A percentile compares a stretch with the other conserved stretches of the same genome.
phyloP scores from a whole-genome alignment of 2,113 vertebrate genomes.

The Cricetomys ansorgei region DNA sequence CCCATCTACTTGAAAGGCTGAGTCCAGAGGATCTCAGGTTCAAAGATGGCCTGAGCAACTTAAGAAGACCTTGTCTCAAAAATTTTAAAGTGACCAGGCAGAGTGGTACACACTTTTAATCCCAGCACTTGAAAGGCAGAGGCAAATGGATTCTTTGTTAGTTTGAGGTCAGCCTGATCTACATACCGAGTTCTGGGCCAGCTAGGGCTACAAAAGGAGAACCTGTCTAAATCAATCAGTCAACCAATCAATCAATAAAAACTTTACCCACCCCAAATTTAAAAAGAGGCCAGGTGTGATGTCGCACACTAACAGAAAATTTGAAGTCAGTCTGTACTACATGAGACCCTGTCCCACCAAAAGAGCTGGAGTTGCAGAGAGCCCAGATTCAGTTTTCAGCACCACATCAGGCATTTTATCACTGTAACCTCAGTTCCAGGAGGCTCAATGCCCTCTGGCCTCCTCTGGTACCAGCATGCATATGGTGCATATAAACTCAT shows the following conservation, averaged over 20 bases:
- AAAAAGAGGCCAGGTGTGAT: not conserved
- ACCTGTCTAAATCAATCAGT: not conserved
- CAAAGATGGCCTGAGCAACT: not conserved
- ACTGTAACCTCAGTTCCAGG: not conserved
- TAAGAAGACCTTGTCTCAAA: not conserved
- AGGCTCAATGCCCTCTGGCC: not conserved
- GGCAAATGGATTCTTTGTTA: not conserved
- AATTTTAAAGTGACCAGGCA: not conserved
- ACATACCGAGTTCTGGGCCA: not conserved
- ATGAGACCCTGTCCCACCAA: not conserved
- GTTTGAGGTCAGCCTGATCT: not conserved
- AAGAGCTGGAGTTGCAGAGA: not conserved
- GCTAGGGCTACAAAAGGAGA: not conserved
- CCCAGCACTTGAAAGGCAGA: not conserved
- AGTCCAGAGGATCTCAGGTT: not conserved
- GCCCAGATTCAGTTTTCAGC: not conserved
- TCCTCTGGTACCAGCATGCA: not conserved
- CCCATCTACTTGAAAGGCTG: not conserved
- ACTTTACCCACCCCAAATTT: not conserved
- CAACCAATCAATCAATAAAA: not conserved
- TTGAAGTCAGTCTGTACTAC: not conserved
- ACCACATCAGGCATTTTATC: not conserved
- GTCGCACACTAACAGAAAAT: not conserved
- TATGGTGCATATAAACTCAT: not conserved
- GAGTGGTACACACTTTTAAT: not conserved